These are phyloP conservation scores for Callionymus lyra DNA, from an alignment of 2,113 vertebrate species.

Conservation along the genomic window DNA sequence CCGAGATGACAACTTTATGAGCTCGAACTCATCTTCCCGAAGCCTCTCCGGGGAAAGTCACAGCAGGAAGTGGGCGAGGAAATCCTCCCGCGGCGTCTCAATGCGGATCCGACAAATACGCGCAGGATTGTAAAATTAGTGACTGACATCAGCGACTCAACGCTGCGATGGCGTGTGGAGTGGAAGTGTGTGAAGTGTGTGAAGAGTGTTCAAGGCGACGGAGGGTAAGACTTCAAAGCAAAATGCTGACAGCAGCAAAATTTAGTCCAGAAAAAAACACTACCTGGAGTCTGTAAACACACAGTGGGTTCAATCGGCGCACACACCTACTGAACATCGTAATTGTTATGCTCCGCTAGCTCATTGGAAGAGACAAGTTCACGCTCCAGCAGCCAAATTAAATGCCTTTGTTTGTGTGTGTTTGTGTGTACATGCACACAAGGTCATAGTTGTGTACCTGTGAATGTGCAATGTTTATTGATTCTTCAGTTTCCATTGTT, in stretches of 20 bases:
- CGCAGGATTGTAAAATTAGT: constrained; percentile 4
- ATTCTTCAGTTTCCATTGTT: too few relatives aligned
- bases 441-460: not conserved
- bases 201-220: too few relatives aligned
- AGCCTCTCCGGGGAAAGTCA: constrained; percentile 7
- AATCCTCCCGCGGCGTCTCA: constrained; percentile 2
- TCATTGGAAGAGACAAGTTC: constrained; percentile 20
- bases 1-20: constrained; percentile 15
- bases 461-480: too few relatives aligned
- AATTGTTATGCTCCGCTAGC: constrained; percentile 1
- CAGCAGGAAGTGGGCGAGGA: constrained; percentile 7
- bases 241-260: constrained; percentile 1
- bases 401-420: constrained; percentile 1
- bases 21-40: not conserved
- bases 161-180: not conserved
- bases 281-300: not conserved
- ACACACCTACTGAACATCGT: not conserved
- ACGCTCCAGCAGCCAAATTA: constrained; percentile 16
- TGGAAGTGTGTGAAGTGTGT: too few relatives aligned
- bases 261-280: not conserved
- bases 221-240: not conserved
- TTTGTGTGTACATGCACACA: not conserved
- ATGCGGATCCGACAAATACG: constrained; percentile 4
- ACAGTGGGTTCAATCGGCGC: constrained; percentile 3
- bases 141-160: constrained; percentile 30